A percentile compares a stretch with the other conserved stretches of the same genome.
These are phyloP conservation scores for Tipula unca DNA, from an alignment of 2,888 invertebrate genomes.

Conservation along the genomic window DNA sequence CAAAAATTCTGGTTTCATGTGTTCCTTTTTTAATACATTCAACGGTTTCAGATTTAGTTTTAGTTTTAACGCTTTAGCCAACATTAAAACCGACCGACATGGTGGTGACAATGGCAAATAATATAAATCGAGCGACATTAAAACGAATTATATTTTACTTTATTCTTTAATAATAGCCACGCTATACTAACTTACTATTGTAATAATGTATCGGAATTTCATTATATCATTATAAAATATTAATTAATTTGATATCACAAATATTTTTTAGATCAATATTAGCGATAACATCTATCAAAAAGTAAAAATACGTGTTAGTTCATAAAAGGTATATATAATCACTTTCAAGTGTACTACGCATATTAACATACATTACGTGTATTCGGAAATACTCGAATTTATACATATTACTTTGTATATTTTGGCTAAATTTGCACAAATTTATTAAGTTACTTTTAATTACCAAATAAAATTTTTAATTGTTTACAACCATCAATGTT, in stretches of 20 bases:
- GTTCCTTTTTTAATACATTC: constrained; percentile 55
- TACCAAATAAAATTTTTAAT: constrained; percentile 40
- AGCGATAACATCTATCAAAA: not conserved
- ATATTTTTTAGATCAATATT: not conserved
- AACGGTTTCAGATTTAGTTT: constrained; percentile 54
- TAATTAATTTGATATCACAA: not conserved
- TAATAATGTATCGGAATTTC: not conserved
- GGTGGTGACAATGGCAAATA: constrained; percentile 55
- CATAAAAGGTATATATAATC: no score
- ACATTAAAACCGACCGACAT: constrained; percentile 54
- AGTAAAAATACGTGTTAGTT: not conserved
- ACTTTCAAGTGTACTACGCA: not conserved
- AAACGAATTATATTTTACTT: not conserved
- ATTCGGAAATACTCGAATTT: not conserved
- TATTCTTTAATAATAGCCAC: not conserved
- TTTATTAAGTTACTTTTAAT: not conserved
- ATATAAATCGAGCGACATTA: constrained; percentile 50
- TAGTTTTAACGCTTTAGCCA: constrained; percentile 56
- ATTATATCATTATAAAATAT: not conserved
- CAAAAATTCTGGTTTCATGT: constrained; percentile 58
- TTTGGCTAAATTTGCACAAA: not conserved
- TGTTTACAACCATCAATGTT: constrained; percentile 49
- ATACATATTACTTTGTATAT: not conserved
- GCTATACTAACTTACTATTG: not conserved
- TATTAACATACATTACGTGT: not conserved